Percentiles rank a stretch among this genome's conserved stretches.
These are phyloP conservation scores for Belonocnema kinseyi DNA, from an alignment of 1,140 invertebrate species.

Conservation along the genomic window DNA sequence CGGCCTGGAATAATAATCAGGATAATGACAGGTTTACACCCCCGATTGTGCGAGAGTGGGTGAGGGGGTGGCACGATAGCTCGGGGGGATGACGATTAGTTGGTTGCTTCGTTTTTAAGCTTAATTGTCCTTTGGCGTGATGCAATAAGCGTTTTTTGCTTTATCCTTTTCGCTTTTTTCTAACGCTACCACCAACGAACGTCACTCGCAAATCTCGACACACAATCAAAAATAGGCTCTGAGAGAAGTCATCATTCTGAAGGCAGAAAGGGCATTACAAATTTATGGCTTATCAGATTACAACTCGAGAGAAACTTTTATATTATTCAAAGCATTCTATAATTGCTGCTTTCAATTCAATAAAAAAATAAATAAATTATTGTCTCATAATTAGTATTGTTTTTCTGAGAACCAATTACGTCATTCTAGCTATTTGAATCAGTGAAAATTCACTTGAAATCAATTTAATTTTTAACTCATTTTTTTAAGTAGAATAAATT, in stretches of 20 bases:
- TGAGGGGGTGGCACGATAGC: slow-evolving; percentile 37
- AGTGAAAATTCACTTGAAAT: too few species aligned
- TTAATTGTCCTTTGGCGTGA: slow-evolving; percentile 75
- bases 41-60: slow-evolving; percentile 49
- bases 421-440: too few species aligned
- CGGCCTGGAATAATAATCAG: slow-evolving; percentile 69
- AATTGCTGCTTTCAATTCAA: background rate
- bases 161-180: background rate
- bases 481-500: too few species aligned
- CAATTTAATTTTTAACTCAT: too few species aligned
- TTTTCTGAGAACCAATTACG: too few species aligned
- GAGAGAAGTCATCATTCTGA: slow-evolving; percentile 22
- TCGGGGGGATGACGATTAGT: slow-evolving; percentile 52
- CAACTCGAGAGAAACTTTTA: background rate
- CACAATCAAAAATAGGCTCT: slow-evolving; percentile 16
- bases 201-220: slow-evolving; percentile 18
- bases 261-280: background rate
- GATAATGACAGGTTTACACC: slow-evolving; percentile 72
- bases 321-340: background rate
- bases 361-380: background rate
- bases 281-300: background rate
- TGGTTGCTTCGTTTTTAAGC: slow-evolving; percentile 65
- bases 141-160: slow-evolving; percentile 58
- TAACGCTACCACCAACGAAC: slow-evolving; percentile 16
- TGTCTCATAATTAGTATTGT: too few species aligned